A percentile compares a stretch with the other conserved stretches of the same genome.
Conservation (phyloP, 2,888 invertebrate genomes). For the Drosophila sordidula region DNA sequence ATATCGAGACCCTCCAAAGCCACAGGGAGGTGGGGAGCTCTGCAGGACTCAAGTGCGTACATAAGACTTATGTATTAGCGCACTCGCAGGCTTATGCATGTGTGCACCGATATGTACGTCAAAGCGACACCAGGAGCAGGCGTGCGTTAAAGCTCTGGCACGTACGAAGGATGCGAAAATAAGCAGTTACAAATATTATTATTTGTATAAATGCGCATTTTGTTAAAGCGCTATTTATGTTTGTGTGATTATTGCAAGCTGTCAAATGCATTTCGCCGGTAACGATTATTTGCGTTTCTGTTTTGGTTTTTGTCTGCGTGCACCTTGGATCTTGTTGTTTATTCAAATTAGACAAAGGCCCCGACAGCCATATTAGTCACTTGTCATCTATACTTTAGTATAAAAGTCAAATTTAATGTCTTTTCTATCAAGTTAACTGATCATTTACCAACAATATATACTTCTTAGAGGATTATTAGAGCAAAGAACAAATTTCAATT, state of each 20-base stretch:
- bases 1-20: slow-evolving; percentile 63
- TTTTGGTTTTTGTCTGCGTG: slow-evolving; percentile 46
- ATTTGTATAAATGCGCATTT: too few relatives aligned
- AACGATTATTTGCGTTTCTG: slow-evolving; percentile 36
- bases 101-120: slow-evolving; percentile 6
- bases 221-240: too few relatives aligned
- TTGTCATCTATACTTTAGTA: slow-evolving; percentile 27
- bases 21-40: slow-evolving; percentile 20
- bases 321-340: slow-evolving; percentile 4
- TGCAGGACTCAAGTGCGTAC: slow-evolving; percentile 36
- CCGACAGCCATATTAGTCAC: slow-evolving; percentile 4
- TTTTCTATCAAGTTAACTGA: neutral
- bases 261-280: slow-evolving; percentile 48
- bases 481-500: too few relatives aligned
- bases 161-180: slow-evolving; percentile 47
- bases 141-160: slow-evolving; percentile 31
- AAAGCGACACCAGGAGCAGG: neutral
- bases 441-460: too few relatives aligned
- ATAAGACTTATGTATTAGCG: slow-evolving; percentile 29
- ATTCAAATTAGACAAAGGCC: slow-evolving; percentile 2
- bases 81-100: slow-evolving; percentile 5
- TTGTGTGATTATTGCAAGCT: slow-evolving; percentile 21
- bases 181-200: slow-evolving; percentile 1
- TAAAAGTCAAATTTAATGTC: neutral
- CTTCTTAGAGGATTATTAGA: too few relatives aligned